Percentiles rank a stretch among this genome's conserved stretches.
phyloP scores from a whole-genome alignment of 2,113 vertebrate species.

The Oryzias woworae region DNA sequence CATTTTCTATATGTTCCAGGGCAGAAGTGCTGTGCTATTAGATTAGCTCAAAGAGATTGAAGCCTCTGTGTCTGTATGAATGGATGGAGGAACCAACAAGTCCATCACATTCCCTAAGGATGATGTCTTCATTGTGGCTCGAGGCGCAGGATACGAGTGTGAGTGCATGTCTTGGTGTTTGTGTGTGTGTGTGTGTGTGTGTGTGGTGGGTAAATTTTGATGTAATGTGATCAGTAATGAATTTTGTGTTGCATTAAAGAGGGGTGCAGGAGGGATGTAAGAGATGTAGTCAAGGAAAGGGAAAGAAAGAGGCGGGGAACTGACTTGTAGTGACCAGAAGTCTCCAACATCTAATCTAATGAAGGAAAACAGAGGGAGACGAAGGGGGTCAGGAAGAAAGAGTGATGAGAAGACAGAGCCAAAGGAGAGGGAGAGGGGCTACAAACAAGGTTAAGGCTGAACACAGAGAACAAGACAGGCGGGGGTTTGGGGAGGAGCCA shows the following conservation, averaged over 20 bases:
- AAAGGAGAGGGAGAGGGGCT: constrained; percentile 63
- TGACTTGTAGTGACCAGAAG: constrained; percentile 96
- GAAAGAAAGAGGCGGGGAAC: constrained; percentile 70
- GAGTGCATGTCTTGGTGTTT: no score
- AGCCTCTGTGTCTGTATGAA: constrained; percentile 51
- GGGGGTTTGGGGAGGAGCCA: neutral
- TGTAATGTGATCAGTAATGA: constrained; percentile 99
- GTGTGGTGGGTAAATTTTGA: constrained; percentile 80
- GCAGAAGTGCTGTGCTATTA: constrained; percentile 58
- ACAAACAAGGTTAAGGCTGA: constrained; percentile 64
- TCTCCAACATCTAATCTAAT: constrained; percentile 95
- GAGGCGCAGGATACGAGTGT: constrained; percentile 55
- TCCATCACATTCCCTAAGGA: constrained; percentile 60
- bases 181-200: constrained; percentile 24
- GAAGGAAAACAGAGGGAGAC: constrained; percentile 78
- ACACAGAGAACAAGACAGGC: constrained; percentile 34
- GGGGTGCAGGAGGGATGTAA: constrained; percentile 84
- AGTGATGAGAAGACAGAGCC: constrained; percentile 50
- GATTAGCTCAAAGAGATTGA: constrained; percentile 57
- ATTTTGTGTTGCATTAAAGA: constrained; percentile 99
- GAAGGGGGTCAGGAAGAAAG: constrained; percentile 19
- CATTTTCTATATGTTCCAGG: constrained; percentile 43
- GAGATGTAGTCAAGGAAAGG: constrained; percentile 64
- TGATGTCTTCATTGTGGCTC: constrained; percentile 87
- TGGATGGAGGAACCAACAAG: constrained; percentile 51